phyloP scores from a whole-genome alignment of 2,888 invertebrate species.

The Cerceris ruficornis region DNA sequence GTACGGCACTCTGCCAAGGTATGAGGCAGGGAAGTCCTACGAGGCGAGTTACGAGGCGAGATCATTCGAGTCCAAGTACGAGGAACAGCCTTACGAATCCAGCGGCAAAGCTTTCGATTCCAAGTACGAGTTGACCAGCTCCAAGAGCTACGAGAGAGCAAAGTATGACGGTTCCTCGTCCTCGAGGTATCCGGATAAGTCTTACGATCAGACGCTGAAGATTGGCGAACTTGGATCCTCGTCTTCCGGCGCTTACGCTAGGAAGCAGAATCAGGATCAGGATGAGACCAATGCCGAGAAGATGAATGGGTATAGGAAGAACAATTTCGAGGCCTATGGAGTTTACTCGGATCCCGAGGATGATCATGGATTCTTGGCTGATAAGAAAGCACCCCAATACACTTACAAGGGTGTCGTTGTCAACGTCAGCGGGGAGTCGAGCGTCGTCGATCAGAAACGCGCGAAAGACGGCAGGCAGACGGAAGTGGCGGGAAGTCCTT shows the following conservation, averaged over 20 bases:
- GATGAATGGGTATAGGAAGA: conserved; percentile 79
- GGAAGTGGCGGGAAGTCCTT: conserved; percentile 81
- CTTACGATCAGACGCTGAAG: conserved; percentile 79
- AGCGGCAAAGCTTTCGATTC: conserved; percentile 66
- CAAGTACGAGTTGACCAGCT: conserved; percentile 78
- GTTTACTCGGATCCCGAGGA: conserved; percentile 80
- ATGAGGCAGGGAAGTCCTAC: conserved; percentile 69
- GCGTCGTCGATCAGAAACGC: conserved; percentile 78
- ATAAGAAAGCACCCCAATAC: conserved; percentile 78
- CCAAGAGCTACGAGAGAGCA: conserved; percentile 78
- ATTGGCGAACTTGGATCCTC: conserved; percentile 75
- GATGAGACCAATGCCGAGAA: conserved; percentile 72
- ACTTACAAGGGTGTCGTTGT: conserved; percentile 80
- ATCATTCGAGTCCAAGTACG: conserved; percentile 66
- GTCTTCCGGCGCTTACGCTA: conserved; percentile 66
- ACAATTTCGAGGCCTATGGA: conserved; percentile 80
- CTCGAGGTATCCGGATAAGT: conserved; percentile 75
- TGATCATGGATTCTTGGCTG: conserved; percentile 78
- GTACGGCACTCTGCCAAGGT: conserved; percentile 79
- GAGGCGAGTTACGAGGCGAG: conserved; percentile 59
- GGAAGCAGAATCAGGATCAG: conserved; percentile 71
- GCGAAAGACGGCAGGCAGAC: conserved; percentile 75
- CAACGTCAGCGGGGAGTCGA: conserved; percentile 79
- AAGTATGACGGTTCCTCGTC: conserved; percentile 73
- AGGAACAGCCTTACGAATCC: conserved; percentile 66